A percentile compares a stretch with the other conserved stretches of the same genome.
Conservation (phyloP, 2,888 invertebrate genomes). For the Ochropacha duplaris region DNA sequence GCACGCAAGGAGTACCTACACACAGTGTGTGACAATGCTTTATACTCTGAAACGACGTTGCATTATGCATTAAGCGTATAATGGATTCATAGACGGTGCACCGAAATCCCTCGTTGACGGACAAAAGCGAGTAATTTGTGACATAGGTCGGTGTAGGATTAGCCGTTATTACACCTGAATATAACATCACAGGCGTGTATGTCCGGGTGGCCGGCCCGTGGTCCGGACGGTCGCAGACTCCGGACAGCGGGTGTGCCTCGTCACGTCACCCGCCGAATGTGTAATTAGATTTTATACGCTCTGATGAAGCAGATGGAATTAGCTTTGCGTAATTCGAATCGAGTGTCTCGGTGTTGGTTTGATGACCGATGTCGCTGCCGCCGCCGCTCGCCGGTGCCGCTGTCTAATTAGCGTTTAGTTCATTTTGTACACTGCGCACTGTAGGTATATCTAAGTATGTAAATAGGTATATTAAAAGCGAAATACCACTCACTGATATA, state of each 20-base stretch:
- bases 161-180: slow-evolving; percentile 61
- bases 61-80: slow-evolving; percentile 45
- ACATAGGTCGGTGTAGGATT: slow-evolving; percentile 41
- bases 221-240: slow-evolving; percentile 4
- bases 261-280: slow-evolving; percentile 17
- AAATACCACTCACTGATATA: too few relatives aligned
- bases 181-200: slow-evolving; percentile 49
- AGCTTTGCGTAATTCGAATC: slow-evolving; percentile 26
- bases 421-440: neutral
- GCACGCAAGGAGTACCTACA: neutral
- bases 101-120: slow-evolving; percentile 45
- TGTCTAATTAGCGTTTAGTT: neutral
- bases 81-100: slow-evolving; percentile 52
- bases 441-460: neutral
- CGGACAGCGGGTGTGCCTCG: neutral
- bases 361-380: neutral
- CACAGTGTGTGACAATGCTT: neutral
- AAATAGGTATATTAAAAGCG: too few relatives aligned
- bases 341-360: slow-evolving; percentile 15
- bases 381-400: neutral
- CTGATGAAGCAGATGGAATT: slow-evolving; percentile 38
- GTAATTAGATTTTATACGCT: slow-evolving; percentile 46
- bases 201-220: slow-evolving; percentile 18
- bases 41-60: slow-evolving; percentile 12
- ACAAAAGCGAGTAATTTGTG: slow-evolving; percentile 59